These are phyloP conservation scores for Cephalopachus bancanus DNA, from an alignment of 2,797 vertebrate species.

Conservation along the genomic window DNA sequence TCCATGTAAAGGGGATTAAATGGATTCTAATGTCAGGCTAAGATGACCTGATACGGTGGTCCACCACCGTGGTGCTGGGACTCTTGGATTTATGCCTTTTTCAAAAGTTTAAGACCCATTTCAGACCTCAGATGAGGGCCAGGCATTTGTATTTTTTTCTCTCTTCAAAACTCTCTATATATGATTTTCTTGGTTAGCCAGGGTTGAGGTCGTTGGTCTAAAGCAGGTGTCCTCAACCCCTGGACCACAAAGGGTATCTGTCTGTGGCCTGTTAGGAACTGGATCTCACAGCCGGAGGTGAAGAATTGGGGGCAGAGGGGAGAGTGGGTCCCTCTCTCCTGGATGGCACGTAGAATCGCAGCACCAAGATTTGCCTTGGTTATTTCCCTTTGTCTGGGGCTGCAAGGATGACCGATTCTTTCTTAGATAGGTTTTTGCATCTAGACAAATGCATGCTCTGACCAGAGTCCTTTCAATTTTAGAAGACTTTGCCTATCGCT, in stretches of 20 bases:
- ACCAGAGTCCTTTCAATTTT: conserved; percentile 24
- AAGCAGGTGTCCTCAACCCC: not conserved
- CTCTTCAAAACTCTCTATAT: not conserved
- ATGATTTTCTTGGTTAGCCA: not conserved
- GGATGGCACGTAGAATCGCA: not conserved
- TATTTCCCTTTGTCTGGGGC: conserved; percentile 8
- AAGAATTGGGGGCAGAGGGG: too few relatives aligned
- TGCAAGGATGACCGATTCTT: not conserved
- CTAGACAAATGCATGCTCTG: conserved; percentile 19
- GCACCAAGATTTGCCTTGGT: not conserved
- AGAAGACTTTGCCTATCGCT: not conserved
- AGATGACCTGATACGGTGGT: not conserved
- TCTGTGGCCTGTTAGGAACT: too few relatives aligned
- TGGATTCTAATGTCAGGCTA: not conserved
- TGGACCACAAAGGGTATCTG: too few relatives aligned
- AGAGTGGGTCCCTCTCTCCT: not conserved
- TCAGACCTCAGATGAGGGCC: not conserved
- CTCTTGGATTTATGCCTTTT: not conserved
- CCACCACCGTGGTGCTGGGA: not conserved
- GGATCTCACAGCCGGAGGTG: too few relatives aligned
- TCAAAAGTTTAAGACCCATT: not conserved
- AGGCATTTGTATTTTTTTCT: not conserved
- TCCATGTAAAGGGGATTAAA: not conserved
- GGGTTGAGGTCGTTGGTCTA: not conserved
- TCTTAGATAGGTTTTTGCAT: conserved; percentile 42